Conservation (phyloP, 1,140 invertebrate species). For the Brachionus paranguensis region DNA sequence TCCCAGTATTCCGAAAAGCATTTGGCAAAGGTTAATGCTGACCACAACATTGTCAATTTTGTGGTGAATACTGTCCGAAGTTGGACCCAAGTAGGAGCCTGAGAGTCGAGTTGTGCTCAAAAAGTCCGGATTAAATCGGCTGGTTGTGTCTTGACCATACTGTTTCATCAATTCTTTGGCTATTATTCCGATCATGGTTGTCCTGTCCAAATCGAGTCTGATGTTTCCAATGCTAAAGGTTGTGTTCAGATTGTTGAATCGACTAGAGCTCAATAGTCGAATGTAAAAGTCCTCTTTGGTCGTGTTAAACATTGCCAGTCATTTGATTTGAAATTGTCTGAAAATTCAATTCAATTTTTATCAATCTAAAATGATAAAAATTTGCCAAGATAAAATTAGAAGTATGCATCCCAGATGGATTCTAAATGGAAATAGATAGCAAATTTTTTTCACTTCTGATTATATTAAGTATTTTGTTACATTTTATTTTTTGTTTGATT, state of each 20-base stretch:
- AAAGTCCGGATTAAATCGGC: not conserved
- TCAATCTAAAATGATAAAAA: not conserved
- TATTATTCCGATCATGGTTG: not conserved
- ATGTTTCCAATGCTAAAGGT: not conserved
- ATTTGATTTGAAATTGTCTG: not conserved
- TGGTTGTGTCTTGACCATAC: not conserved
- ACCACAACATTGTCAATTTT: slow-evolving; percentile 10
- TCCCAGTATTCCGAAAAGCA: slow-evolving; percentile 9
- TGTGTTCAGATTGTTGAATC: not conserved
- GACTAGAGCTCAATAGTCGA: not conserved
- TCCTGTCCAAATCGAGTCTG: not conserved
- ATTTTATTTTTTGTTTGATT: not conserved
- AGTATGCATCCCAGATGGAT: not conserved
- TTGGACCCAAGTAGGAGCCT: not conserved
- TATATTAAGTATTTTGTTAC: not conserved
- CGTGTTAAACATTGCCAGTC: not conserved
- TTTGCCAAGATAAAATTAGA: not conserved
- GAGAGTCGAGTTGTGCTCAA: not conserved
- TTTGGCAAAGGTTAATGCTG: not conserved
- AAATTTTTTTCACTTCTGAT: not conserved
- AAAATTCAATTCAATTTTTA: not conserved
- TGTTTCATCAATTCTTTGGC: not conserved
- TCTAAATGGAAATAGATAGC: not conserved
- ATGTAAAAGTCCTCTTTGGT: not conserved
- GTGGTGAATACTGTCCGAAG: not conserved